These are phyloP conservation scores for Microtus ochrogaster DNA, from an alignment of 2,113 vertebrate genomes.

Conservation along the genomic window DNA sequence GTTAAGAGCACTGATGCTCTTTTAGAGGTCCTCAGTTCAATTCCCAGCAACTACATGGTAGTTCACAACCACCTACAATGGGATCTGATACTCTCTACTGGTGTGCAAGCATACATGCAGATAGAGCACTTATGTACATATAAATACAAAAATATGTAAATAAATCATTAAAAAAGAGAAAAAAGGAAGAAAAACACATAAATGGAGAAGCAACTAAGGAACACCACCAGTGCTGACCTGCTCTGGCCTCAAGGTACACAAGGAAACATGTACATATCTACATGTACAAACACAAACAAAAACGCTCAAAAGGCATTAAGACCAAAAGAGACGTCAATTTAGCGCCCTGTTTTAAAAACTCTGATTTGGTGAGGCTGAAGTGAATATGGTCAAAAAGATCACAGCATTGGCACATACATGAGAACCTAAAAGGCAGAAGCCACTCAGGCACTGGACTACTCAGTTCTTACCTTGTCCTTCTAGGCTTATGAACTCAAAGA, in stretches of 20 bases:
- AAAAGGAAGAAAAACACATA: not conserved
- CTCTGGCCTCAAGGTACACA: not conserved
- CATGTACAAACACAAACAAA: not conserved
- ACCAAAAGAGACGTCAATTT: not conserved
- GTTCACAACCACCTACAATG: too few relatives aligned
- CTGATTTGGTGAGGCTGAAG: not conserved
- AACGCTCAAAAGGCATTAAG: slow-evolving; percentile 13
- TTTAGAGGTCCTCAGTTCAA: too few relatives aligned
- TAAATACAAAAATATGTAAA: too few relatives aligned
- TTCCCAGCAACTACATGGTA: too few relatives aligned
- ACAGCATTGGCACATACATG: not conserved
- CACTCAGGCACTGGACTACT: not conserved
- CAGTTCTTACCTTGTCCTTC: slow-evolving; percentile 9
- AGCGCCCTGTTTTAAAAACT: not conserved
- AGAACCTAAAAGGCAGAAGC: not conserved
- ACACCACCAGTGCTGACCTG: not conserved
- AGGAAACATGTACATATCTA: not conserved
- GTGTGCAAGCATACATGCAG: too few relatives aligned
- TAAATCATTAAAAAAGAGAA: too few relatives aligned
- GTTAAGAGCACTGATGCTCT: too few relatives aligned
- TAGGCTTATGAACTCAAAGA: not conserved
- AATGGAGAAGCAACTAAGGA: not conserved
- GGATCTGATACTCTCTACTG: too few relatives aligned
- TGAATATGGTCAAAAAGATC: not conserved
- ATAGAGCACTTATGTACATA: too few relatives aligned